Conservation (phyloP, 2,113 vertebrate species). For the Daboia siamensis region DNA sequence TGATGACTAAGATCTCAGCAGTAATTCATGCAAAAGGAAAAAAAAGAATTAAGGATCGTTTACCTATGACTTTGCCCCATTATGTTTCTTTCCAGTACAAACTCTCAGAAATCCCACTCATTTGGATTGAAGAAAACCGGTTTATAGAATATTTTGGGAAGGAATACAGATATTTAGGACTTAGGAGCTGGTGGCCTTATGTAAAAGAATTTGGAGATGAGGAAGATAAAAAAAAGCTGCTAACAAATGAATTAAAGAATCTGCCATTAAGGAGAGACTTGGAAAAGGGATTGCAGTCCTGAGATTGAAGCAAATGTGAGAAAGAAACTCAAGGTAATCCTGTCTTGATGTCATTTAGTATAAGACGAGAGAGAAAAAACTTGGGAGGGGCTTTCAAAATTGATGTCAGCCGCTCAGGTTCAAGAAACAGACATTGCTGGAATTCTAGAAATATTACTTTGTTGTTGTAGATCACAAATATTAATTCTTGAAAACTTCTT, state of each 20-base stretch:
- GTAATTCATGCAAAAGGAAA: neutral
- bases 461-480: neutral
- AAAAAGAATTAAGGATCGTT: neutral
- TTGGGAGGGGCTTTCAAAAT: neutral
- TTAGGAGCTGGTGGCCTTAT: neutral
- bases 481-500: neutral
- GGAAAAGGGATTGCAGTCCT: neutral
- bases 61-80: neutral
- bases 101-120: neutral
- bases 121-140: neutral
- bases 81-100: neutral
- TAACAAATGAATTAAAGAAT: neutral
- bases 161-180: neutral
- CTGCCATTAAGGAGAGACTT: neutral
- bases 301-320: neutral
- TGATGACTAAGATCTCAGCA: neutral
- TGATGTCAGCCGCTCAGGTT: neutral
- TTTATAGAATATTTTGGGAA: neutral
- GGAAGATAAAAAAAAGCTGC: neutral
- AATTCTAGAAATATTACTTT: neutral
- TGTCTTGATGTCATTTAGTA: neutral
- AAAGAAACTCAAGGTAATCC: neutral
- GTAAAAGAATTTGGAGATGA: neutral
- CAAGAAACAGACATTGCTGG: neutral
- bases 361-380: neutral